Conservation (phyloP, 2,797 vertebrate genomes). For the Antennarius maculatus region DNA sequence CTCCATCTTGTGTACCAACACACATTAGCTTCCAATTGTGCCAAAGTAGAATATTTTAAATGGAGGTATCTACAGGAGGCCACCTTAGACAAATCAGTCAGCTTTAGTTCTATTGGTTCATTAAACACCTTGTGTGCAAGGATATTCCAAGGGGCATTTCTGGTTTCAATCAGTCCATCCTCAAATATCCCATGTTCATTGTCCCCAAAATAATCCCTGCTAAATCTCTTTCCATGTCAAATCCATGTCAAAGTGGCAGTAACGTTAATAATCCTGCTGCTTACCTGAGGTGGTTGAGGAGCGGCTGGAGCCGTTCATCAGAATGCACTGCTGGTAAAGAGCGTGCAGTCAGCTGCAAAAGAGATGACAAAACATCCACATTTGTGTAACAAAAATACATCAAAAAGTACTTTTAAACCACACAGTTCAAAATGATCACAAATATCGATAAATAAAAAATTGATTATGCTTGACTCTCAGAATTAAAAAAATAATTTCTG, state of each 20-base stretch:
- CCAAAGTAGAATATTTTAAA: neutral
- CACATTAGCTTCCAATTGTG: no score
- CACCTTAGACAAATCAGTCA: neutral
- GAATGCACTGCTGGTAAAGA: constrained; percentile 92
- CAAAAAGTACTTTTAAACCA: no score
- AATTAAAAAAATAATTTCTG: no score
- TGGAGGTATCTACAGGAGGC: neutral
- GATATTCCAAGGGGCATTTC: no score
- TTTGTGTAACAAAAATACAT: neutral
- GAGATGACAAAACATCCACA: constrained; percentile 46
- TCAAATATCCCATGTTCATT: constrained; percentile 11
- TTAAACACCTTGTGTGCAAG: no score
- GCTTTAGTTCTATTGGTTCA: neutral
- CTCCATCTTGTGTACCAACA: no score
- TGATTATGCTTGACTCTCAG: no score
- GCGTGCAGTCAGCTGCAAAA: constrained; percentile 90
- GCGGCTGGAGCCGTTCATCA: constrained; percentile 94
- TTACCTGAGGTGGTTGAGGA: constrained; percentile 98
- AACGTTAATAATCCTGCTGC: constrained; percentile 47
- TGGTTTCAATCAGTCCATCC: no score
- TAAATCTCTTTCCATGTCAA: constrained; percentile 43
- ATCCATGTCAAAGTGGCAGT: constrained; percentile 32
- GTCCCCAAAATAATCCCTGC: constrained; percentile 37
- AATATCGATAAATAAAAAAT: no score
- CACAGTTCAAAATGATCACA: no score